Percentiles rank a stretch among this genome's conserved stretches.
phyloP scores from a whole-genome alignment of 2,797 vertebrate species.

The Cirrhinus molitorella region DNA sequence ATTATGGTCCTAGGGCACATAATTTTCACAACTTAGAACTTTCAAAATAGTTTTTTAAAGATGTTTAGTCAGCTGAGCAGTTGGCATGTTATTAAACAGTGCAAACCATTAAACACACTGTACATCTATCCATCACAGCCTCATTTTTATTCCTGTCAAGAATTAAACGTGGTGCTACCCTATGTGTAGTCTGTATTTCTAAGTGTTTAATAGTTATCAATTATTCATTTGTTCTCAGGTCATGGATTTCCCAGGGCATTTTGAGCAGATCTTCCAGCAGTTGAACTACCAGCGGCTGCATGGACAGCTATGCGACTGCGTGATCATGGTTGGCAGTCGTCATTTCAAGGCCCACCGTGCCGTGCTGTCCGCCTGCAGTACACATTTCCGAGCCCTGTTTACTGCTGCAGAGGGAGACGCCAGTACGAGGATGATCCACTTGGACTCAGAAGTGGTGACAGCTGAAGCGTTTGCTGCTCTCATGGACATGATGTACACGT shows the following conservation, averaged over 20 bases:
- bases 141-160: background rate
- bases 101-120: background rate
- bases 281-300: slow-evolving; percentile 96
- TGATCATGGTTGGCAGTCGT: slow-evolving; percentile 93
- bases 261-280: slow-evolving; percentile 98
- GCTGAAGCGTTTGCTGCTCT: slow-evolving; percentile 95
- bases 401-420: slow-evolving; percentile 93
- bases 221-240: slow-evolving; percentile 65
- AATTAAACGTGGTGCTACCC: background rate
- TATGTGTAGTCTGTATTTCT: background rate
- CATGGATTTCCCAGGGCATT: slow-evolving; percentile 99
- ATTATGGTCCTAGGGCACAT: no score
- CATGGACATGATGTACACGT: slow-evolving; percentile 99
- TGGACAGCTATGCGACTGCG: slow-evolving; percentile 95
- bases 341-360: slow-evolving; percentile 98
- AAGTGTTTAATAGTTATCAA: background rate
- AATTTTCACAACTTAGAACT: no score
- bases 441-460: slow-evolving; percentile 97
- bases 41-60: no score
- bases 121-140: background rate
- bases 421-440: slow-evolving; percentile 96
- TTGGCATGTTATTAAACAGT: background rate
- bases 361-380: slow-evolving; percentile 95
- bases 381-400: slow-evolving; percentile 95
- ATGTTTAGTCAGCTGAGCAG: no score